A percentile compares a stretch with the other conserved stretches of the same genome.
These are phyloP conservation scores for Athetis lepigone DNA, from an alignment of 2,888 invertebrate genomes.

Conservation along the genomic window DNA sequence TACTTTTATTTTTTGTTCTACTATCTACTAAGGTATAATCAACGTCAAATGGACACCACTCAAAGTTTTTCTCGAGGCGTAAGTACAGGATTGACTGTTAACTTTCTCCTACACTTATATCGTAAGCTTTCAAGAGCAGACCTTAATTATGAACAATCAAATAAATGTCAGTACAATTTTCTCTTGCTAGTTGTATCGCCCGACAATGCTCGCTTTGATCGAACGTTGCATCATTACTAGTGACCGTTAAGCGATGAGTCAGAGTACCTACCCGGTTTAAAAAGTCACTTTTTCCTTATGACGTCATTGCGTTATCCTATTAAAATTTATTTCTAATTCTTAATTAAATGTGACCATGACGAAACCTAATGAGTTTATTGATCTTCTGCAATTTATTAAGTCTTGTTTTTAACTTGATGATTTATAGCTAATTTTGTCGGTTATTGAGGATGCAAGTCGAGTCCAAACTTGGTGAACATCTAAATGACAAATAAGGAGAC, in stretches of 20 bases:
- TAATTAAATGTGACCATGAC: too few species aligned
- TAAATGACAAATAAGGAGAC: too few species aligned
- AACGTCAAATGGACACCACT: slow-evolving; percentile 25
- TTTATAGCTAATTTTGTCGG: too few species aligned
- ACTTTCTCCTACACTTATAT: slow-evolving; percentile 33
- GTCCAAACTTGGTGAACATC: too few species aligned
- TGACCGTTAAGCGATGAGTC: slow-evolving; percentile 5
- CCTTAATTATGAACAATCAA: slow-evolving; percentile 18
- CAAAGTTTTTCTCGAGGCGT: slow-evolving; percentile 6
- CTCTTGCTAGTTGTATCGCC: slow-evolving; percentile 13
- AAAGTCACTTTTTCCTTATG: background rate
- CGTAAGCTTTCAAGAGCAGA: slow-evolving; percentile 27
- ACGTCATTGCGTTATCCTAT: too few species aligned
- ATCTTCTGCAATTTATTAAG: too few species aligned
- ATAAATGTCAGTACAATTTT: slow-evolving; percentile 4
- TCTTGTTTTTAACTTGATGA: too few species aligned
- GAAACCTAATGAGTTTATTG: too few species aligned
- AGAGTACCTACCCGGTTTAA: slow-evolving; percentile 15
- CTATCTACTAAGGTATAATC: slow-evolving; percentile 26
- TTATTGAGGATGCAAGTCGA: too few species aligned
- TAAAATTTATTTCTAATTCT: too few species aligned
- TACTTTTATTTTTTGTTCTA: background rate
- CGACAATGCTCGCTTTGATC: background rate
- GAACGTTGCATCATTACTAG: background rate
- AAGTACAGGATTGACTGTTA: slow-evolving; percentile 22